Percentiles rank a stretch among this genome's conserved stretches.
Evolutionary conservation across 2,888 invertebrate genomes (phyloP).

Genomic region (Trachelus troglodyta): DNA sequence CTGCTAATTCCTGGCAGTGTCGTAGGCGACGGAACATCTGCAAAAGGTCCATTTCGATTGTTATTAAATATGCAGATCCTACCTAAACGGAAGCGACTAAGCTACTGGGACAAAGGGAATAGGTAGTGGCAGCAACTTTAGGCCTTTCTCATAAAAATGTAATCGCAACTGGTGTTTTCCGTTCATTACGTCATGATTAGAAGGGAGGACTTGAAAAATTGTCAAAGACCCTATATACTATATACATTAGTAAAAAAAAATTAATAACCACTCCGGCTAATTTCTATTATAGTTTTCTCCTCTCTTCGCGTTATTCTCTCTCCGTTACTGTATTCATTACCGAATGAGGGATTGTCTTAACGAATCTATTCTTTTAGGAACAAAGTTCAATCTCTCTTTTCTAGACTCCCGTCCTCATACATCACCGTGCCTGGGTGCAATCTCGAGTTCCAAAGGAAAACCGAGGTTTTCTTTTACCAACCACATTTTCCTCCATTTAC

Average conservation of each 20-base stretch:
- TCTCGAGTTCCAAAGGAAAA: not conserved
- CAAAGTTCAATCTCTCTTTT: not conserved
- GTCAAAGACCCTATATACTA: not conserved
- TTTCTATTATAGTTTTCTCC: too few relatives aligned
- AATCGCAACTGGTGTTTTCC: not conserved
- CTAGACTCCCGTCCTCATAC: not conserved
- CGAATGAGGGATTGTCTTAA: not conserved
- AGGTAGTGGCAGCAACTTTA: not conserved
- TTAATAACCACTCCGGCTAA: too few relatives aligned
- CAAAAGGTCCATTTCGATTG: slow-evolving; percentile 17
- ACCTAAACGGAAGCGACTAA: not conserved
- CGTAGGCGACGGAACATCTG: slow-evolving; percentile 56
- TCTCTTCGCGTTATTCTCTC: too few relatives aligned
- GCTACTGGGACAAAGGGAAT: not conserved
- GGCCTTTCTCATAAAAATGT: not conserved
- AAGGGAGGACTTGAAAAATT: not conserved
- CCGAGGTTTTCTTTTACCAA: not conserved
- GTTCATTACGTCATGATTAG: not conserved
- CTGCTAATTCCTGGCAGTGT: slow-evolving; percentile 44
- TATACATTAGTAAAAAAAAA: too few relatives aligned
- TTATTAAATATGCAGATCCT: not conserved
- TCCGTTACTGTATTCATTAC: not conserved
- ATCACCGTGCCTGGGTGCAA: not conserved
- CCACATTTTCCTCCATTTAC: not conserved
- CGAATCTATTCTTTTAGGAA: not conserved